These are phyloP conservation scores for Eustalomyia histrio DNA, from an alignment of 2,888 invertebrate species.

Conservation along the genomic window DNA sequence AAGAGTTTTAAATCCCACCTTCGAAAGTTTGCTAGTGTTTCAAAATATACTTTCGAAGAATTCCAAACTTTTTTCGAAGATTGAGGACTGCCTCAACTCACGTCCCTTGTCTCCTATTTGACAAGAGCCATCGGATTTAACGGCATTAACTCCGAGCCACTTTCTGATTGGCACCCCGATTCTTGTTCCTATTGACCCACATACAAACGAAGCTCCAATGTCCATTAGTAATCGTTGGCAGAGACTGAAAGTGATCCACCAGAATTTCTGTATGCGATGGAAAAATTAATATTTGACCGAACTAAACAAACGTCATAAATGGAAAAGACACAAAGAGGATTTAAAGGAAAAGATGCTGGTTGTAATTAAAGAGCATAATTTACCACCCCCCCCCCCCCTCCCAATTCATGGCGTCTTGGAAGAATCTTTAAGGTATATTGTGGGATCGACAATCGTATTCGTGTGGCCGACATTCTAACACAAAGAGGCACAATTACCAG, in stretches of 20 bases:
- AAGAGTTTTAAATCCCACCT: neutral
- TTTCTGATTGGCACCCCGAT: conserved; percentile 2
- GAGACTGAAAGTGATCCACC: conserved; percentile 3
- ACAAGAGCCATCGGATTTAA: neutral
- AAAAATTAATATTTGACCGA: conserved; percentile 25
- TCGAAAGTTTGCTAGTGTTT: neutral
- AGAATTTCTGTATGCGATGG: conserved; percentile 11
- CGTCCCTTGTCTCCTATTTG: conserved; percentile 17
- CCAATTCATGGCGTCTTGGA: too few relatives aligned
- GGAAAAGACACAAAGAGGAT: too few relatives aligned
- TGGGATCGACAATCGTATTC: too few relatives aligned
- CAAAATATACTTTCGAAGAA: neutral
- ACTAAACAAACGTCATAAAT: conserved; percentile 19
- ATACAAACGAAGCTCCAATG: neutral
- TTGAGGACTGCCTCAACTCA: conserved; percentile 23
- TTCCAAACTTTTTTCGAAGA: conserved; percentile 10
- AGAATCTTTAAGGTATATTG: too few relatives aligned
- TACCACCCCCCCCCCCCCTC: too few relatives aligned
- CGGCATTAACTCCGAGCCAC: neutral
- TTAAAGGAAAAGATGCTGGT: too few relatives aligned
- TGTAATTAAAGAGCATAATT: too few relatives aligned
- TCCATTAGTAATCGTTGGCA: conserved; percentile 33
- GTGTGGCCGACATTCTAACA: too few relatives aligned
- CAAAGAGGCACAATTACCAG: neutral
- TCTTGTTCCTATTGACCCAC: neutral